phyloP scores from a whole-genome alignment of 1,140 invertebrate species.

The Tigriopus japonicus region DNA sequence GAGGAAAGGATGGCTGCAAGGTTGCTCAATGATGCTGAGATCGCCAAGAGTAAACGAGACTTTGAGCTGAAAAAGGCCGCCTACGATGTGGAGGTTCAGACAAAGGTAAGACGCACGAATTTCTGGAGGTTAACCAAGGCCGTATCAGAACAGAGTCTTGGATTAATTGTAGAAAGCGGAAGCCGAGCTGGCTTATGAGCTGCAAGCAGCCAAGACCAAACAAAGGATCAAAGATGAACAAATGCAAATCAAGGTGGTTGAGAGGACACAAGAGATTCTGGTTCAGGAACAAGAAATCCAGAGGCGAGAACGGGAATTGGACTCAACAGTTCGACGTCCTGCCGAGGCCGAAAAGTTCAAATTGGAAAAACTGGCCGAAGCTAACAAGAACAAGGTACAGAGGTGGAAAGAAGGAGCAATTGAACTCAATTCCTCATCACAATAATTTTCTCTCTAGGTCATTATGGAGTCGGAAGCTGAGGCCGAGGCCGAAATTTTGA shows the following conservation, averaged over 20 bases:
- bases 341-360: constrained; percentile 85
- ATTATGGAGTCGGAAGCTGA: constrained; percentile 83
- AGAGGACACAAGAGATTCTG: constrained; percentile 73
- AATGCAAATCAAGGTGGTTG: constrained; percentile 87
- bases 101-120: constrained; percentile 36
- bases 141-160: neutral
- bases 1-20: constrained; percentile 79
- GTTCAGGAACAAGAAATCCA: constrained; percentile 53
- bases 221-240: constrained; percentile 90
- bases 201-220: constrained; percentile 87
- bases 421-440: neutral
- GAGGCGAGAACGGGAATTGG: constrained; percentile 63
- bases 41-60: constrained; percentile 84
- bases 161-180: constrained; percentile 46
- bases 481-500: constrained; percentile 60
- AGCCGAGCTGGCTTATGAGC: constrained; percentile 80
- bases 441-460: constrained; percentile 30
- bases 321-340: constrained; percentile 69
- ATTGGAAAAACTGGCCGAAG: constrained; percentile 80
- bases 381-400: constrained; percentile 34
- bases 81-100: constrained; percentile 91
- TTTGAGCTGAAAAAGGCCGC: constrained; percentile 93
- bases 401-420: neutral
- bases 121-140: constrained; percentile 24
- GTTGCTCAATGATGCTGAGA: constrained; percentile 83